Conservation (phyloP, 2,888 invertebrate species). For the Maniola hyperantus region DNA sequence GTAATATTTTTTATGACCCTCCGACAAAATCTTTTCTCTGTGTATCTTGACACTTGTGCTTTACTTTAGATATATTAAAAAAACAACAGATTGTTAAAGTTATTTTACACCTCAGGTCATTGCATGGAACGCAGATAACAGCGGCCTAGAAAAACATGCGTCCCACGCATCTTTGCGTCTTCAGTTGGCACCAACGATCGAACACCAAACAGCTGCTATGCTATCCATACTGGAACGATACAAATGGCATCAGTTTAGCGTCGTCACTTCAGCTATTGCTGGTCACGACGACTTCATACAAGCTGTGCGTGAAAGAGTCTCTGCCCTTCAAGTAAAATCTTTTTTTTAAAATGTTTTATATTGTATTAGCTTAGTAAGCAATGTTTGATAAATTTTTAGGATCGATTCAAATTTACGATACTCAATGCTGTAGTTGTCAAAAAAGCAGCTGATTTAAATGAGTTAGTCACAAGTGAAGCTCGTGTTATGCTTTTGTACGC, state of each 20-base stretch:
- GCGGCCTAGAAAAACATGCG: slow-evolving; percentile 90
- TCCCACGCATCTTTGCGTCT: slow-evolving; percentile 94
- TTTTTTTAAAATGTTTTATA: background rate
- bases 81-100: background rate
- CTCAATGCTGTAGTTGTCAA: slow-evolving; percentile 93
- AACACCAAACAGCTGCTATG: slow-evolving; percentile 98
- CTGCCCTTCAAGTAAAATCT: slow-evolving; percentile 87
- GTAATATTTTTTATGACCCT: slow-evolving; percentile 69
- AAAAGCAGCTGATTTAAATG: slow-evolving; percentile 87
- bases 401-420: slow-evolving; percentile 88
- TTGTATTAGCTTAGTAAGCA: background rate
- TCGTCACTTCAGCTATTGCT: slow-evolving; percentile 96
- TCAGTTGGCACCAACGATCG: slow-evolving; percentile 97
- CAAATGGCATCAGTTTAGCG: slow-evolving; percentile 98
- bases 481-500: slow-evolving; percentile 96
- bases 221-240: slow-evolving; percentile 96
- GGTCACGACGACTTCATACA: slow-evolving; percentile 98
- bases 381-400: slow-evolving; percentile 50
- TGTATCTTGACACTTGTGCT: slow-evolving; percentile 17
- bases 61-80: slow-evolving; percentile 17
- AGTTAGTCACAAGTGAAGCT: slow-evolving; percentile 94
- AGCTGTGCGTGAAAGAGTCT: slow-evolving; percentile 93
- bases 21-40: slow-evolving; percentile 33
- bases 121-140: slow-evolving; percentile 99
- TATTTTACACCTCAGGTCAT: slow-evolving; percentile 84